Evolutionary conservation across 2,113 vertebrate species (phyloP), one percentile per base, ranked within the genome.

Genomic region (Colistium nudipinnis): DNA sequence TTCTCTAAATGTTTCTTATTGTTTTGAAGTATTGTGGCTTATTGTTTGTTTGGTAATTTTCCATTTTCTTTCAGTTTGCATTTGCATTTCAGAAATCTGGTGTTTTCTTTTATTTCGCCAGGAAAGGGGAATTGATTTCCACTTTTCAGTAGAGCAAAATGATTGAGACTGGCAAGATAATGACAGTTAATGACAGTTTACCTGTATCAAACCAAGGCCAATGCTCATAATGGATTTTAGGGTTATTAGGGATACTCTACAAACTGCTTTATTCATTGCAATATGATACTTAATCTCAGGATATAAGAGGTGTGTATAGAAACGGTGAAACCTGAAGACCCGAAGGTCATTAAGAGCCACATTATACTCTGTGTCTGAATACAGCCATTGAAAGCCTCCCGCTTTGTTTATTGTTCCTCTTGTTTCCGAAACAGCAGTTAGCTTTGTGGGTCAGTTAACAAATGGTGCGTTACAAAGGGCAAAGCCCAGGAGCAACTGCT

Each of bases 241-340:
- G 35, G 20, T 45, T 56, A 76, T 64, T 49, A 27, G 22, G 39
- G 56, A 49, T 54, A 38, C 61, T 60, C 39, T 16, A 7, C 57
- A 47, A 28, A 65, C 49, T 80, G 51, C 74, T 73, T 81, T 71
- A 87, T 84, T 86, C 62, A 82, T 80, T 72, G 76, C 51, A 79
- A 76, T 33, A 20, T 52, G 70, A 86, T 19, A 72, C 76, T 69
- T 78, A 70, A 76, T 69, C 51, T 78, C 54, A 52, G 48, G 48
- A 35, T 70, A 81, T 81, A 45, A 78, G 72, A 86, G 72, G 77
- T 64, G 43, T 64, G 43, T 64, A 61, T 78, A 59, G 64, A 76
- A 81, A 79, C 62, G 45, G 71, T 79, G 87, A 87, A 85, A 89
- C 74, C 69, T 75, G 76, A 89, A 61, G 54, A 77, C 76, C 14